These are phyloP conservation scores for Bombus superbus DNA, from an alignment of 1,140 invertebrate genomes.

Conservation along the genomic window DNA sequence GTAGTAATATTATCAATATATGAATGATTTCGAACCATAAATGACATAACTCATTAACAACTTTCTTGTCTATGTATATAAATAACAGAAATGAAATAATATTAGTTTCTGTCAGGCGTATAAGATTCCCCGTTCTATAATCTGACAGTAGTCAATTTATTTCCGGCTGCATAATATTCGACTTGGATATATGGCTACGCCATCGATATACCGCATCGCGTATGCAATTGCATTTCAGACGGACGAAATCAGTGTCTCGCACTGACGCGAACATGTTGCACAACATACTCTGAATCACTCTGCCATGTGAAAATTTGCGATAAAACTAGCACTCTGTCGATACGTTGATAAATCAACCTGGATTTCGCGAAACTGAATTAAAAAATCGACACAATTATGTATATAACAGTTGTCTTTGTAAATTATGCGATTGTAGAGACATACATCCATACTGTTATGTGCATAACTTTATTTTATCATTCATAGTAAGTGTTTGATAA, in stretches of 20 bases:
- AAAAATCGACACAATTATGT: background rate
- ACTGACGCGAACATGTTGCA: background rate
- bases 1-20: background rate
- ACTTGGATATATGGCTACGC: background rate
- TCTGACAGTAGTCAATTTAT: constrained; percentile 31
- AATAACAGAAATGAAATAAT: background rate
- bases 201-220: constrained; percentile 13
- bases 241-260: constrained; percentile 16
- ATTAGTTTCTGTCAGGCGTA: background rate
- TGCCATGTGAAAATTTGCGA: constrained; percentile 2
- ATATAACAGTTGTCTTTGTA: background rate
- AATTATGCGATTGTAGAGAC: background rate
- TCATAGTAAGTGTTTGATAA: too few relatives aligned
- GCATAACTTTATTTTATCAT: too few relatives aligned
- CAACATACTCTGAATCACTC: background rate
- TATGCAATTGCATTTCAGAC: constrained; percentile 31
- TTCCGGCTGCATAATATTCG: constrained; percentile 19
- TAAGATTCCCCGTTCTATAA: constrained; percentile 4
- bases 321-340: background rate
- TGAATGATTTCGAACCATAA: background rate
- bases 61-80: too few relatives aligned
- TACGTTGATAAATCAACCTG: background rate
- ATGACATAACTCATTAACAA: background rate
- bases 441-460: background rate
- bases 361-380: background rate